A percentile compares a stretch with the other conserved stretches of the same genome.
Evolutionary conservation across 2,113 vertebrate genomes (phyloP).

Genomic region (Prunella himalayana): DNA sequence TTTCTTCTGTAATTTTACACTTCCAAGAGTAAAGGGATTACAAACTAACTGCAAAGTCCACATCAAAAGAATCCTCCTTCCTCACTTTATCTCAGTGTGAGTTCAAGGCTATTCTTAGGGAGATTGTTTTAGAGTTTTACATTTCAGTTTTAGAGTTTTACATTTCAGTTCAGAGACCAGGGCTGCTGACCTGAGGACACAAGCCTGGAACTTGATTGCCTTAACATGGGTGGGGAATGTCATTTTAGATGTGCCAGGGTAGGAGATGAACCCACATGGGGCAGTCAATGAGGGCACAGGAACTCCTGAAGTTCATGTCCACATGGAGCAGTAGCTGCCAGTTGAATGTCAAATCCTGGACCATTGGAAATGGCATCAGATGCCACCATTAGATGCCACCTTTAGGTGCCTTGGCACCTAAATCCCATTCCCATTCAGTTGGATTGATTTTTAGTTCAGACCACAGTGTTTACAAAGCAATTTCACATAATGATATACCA

Average conservation of each 20-base stretch:
- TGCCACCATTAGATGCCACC: neutral
- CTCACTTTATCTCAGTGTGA: neutral
- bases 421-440: neutral
- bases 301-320: neutral
- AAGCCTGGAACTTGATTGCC: neutral
- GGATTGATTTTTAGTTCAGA: neutral
- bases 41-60: neutral
- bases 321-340: rapidly evolving
- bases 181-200: neutral
- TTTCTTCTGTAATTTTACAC: constrained; percentile 14
- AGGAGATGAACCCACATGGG: neutral
- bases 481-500: neutral
- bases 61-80: neutral
- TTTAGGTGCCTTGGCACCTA: neutral
- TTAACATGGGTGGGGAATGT: neutral
- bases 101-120: neutral
- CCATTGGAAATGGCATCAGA: neutral
- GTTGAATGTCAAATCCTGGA: too few species aligned
- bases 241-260: neutral
- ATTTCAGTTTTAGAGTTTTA: neutral
- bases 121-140: neutral
- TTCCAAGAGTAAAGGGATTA: neutral
- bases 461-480: neutral
- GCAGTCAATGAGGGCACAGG: neutral
- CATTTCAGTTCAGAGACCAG: neutral